Conservation (phyloP, 92 coral and sea anemone genomes). For the Virgularia gustaviana region DNA sequence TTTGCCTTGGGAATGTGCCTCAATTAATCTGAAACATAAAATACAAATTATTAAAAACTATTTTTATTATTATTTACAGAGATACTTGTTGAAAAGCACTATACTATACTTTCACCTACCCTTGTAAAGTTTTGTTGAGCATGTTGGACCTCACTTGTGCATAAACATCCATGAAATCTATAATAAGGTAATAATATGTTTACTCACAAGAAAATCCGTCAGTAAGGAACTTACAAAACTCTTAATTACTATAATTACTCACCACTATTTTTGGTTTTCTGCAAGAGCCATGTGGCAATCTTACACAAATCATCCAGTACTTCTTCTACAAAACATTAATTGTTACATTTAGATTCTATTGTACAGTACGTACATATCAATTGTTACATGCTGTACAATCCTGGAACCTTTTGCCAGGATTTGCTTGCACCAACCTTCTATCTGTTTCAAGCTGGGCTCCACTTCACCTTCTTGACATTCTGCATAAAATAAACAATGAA, state of each 20-base stretch:
- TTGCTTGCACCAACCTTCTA: constrained; percentile 32
- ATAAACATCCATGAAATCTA: constrained; percentile 94
- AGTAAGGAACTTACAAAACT: neutral
- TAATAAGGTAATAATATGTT: too few species aligned
- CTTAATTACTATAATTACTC: neutral
- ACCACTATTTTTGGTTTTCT: constrained; percentile 67
- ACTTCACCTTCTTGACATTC: constrained; percentile 29
- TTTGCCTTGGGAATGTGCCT: constrained; percentile 53
- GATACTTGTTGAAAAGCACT: neutral
- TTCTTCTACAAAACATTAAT: constrained; percentile 56
- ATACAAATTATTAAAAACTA: neutral
- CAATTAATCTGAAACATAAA: constrained; percentile 55
- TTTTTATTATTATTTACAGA: neutral
- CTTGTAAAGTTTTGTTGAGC: constrained; percentile 75
- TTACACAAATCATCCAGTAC: constrained; percentile 89
- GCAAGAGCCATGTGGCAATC: constrained; percentile 84
- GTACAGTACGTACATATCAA: neutral
- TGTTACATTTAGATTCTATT: neutral
- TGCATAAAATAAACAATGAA: too few species aligned
- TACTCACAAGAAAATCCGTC: too few species aligned
- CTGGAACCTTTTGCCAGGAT: constrained; percentile 55
- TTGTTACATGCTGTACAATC: constrained; percentile 54
- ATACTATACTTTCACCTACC: constrained; percentile 49
- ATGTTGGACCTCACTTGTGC: constrained; percentile 93
- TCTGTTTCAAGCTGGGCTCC: constrained; percentile 19